These are phyloP conservation scores for Drosophila robusta DNA, from an alignment of 2,888 invertebrate species.

Conservation along the genomic window DNA sequence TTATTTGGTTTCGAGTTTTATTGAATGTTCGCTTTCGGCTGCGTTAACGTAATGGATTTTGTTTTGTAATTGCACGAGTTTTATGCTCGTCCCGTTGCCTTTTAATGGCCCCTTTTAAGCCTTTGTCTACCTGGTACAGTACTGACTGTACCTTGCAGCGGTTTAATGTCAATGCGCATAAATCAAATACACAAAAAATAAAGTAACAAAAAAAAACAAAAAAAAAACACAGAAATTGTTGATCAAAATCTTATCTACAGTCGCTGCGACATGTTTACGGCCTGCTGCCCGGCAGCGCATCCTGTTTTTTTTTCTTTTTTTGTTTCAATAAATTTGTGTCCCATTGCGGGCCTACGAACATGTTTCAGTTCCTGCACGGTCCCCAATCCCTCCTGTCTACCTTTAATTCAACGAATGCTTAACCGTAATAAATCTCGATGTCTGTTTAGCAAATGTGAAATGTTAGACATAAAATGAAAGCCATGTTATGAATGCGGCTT, in stretches of 20 bases:
- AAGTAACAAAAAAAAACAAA: conserved; percentile 9
- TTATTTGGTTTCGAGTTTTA: conserved; percentile 68
- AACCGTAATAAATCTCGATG: conserved; percentile 56
- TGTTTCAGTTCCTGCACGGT: background rate
- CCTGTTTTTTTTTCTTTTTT: background rate
- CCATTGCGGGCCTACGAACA: conserved; percentile 13
- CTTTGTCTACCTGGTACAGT: conserved; percentile 8
- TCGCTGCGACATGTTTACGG: conserved; percentile 37
- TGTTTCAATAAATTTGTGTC: conserved; percentile 20
- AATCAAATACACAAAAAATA: conserved; percentile 36
- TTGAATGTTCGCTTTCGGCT: conserved; percentile 53
- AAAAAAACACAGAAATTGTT: too few species aligned
- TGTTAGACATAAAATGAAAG: conserved; percentile 57
- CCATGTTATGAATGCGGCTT: conserved; percentile 56
- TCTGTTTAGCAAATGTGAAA: conserved; percentile 46
- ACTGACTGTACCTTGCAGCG: background rate
- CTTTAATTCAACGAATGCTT: conserved; percentile 1
- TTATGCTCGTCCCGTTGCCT: conserved; percentile 43
- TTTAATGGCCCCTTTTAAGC: conserved; percentile 40
- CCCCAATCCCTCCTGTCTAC: background rate
- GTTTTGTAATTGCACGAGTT: conserved; percentile 62
- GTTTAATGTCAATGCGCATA: conserved; percentile 42
- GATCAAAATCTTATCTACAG: conserved; percentile 45
- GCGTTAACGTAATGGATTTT: conserved; percentile 52
- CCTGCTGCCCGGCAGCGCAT: conserved; percentile 20